Percentiles rank a stretch among this genome's conserved stretches.
Conservation (phyloP, 1,140 invertebrate species). For the Protaetia brevitarsis region DNA sequence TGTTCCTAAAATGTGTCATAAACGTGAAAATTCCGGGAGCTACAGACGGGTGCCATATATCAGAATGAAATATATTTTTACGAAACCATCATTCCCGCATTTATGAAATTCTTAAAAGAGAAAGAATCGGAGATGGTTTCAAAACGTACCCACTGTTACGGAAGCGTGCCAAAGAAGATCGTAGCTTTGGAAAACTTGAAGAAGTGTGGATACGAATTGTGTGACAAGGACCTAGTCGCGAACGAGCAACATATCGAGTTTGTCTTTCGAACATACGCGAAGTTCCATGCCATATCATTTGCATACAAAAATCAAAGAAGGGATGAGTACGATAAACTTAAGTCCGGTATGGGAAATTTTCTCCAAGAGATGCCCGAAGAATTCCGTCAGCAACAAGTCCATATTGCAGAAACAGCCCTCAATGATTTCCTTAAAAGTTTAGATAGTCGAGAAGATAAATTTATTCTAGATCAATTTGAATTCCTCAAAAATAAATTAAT, state of each 20-base stretch:
- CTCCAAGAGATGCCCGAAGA: neutral
- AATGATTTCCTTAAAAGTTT: neutral
- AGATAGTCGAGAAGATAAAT: neutral
- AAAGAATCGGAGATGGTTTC: neutral
- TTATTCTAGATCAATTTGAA: neutral
- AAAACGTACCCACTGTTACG: neutral
- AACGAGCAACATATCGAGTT: constrained; percentile 12
- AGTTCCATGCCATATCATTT: constrained; percentile 17
- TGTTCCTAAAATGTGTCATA: neutral
- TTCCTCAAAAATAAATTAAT: neutral
- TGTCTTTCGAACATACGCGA: neutral
- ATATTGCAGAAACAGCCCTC: neutral
- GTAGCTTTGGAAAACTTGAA: constrained; percentile 19
- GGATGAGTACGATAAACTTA: neutral
- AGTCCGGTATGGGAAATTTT: neutral
- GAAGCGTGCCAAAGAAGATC: neutral
- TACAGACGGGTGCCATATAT: neutral
- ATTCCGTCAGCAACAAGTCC: neutral
- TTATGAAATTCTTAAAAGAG: neutral
- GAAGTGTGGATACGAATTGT: neutral
- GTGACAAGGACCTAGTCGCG: neutral
- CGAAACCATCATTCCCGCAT: neutral
- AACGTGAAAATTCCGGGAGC: no score
- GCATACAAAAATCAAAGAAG: constrained; percentile 19
- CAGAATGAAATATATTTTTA: constrained; percentile 4